Percentiles rank a stretch among this genome's conserved stretches.
Evolutionary conservation across 2,888 invertebrate genomes (phyloP).

Genomic region (Aphidoletes aphidimyza): DNA sequence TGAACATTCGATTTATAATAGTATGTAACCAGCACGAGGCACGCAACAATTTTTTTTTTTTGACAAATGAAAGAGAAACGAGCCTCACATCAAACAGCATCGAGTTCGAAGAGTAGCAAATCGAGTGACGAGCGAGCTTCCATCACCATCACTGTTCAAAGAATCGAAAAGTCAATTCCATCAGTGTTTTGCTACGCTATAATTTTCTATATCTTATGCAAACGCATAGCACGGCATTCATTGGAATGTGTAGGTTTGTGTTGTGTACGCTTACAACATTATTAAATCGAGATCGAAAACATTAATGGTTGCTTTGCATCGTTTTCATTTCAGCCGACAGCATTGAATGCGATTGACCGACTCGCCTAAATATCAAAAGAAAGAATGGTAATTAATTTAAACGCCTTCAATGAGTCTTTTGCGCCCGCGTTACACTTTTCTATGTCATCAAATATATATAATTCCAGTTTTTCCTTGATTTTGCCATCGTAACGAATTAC

Average conservation of each 20-base stretch:
- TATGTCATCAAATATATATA: neutral
- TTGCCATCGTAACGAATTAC: neutral
- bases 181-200: neutral
- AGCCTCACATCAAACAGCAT: neutral
- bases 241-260: constrained; percentile 41
- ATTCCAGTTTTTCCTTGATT: too few species aligned
- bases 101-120: neutral
- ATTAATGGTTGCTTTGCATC: constrained; percentile 34
- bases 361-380: constrained; percentile 26
- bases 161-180: neutral
- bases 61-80: neutral
- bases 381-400: constrained; percentile 43
- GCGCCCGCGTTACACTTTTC: neutral
- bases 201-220: constrained; percentile 9
- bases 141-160: neutral
- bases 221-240: neutral
- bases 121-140: neutral
- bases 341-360: constrained; percentile 48
- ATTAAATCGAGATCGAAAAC: constrained; percentile 37
- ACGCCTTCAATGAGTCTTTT: constrained; percentile 31
- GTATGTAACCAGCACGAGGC: constrained; percentile 32
- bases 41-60: neutral
- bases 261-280: neutral
- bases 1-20: neutral
- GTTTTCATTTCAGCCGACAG: neutral